Base-by-base conservation (phyloP, 2,113 vertebrate species). In the Calyptomena viridis region DNA sequence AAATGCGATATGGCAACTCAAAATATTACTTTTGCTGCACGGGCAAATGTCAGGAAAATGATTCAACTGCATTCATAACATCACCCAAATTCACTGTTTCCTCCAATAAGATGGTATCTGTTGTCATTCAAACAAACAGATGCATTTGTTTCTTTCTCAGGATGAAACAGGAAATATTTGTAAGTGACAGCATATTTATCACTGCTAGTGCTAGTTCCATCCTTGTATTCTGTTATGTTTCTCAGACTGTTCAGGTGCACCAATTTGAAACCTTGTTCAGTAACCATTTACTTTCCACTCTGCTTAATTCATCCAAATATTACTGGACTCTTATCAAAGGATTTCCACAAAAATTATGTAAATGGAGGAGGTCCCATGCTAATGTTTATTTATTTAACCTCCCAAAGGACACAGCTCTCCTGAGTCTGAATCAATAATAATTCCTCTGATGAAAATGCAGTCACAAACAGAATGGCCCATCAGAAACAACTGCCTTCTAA, bases 21-120 rank as follows among this genome's bases (percentile, higher is more conserved):
- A 96, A 94, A 90, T 95, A 90, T 27, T 95, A 52, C 25, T 97
- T 93, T 91, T 95, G 24, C 56, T 0, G 1, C 76, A 62, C 56
- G 87, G 69, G 75, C 42, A 93, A 95, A 94, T 85, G 90, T 95
- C 89, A 91, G 69, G 46, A 91, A 90, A 91, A 93, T 79, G 50
- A 91, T 84, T 75, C 66, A 72, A 94, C 72, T 87, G 72, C 52
- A 78, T 87, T 93, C 60, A 83, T 77, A 92, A 35, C 83, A 90
- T 46, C 75, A 90, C 13, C 72, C 78, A 92, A 37, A 84, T 87
- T 72, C 68, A 91, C 60, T 69, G 17, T 78, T 81, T 66, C 50
- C n/a, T 94, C 86, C 62, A 86, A 74, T 66, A 76, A 73, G 44
- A 55, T 33, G 2, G 14, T 91, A 39, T 75, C 83, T 91, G 83